A percentile compares a stretch with the other conserved stretches of the same genome.
Conservation (phyloP, 2,113 vertebrate species). For the Promerops cafer region DNA sequence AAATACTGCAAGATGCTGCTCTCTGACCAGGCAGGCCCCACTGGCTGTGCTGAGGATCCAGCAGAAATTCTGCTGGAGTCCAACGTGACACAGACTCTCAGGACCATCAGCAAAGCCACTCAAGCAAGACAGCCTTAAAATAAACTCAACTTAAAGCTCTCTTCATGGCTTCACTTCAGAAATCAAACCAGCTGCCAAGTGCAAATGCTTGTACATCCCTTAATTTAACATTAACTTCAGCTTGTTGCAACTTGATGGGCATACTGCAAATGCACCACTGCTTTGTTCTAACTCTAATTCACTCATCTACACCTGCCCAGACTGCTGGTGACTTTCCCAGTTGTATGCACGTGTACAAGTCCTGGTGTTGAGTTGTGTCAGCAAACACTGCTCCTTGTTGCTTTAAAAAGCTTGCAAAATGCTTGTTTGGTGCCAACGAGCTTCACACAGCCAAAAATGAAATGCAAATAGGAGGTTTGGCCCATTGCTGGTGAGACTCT, state of each 20-base stretch:
- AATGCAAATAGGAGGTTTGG: constrained; percentile 54
- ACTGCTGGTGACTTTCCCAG: constrained; percentile 32
- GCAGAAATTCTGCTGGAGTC: neutral
- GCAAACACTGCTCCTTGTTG: neutral
- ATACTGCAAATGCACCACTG: neutral
- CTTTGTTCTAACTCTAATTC: constrained; percentile 35
- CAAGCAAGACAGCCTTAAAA: neutral
- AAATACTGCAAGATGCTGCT: neutral
- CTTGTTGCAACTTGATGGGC: constrained; percentile 53
- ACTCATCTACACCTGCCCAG: constrained; percentile 32
- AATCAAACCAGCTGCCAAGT: neutral
- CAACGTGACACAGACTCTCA: neutral
- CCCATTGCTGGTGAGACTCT: constrained; percentile 19
- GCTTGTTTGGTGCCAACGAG: constrained; percentile 15
- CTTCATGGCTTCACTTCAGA: neutral
- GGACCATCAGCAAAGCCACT: neutral
- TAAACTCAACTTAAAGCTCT: neutral
- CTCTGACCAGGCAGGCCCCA: neutral
- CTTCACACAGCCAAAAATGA: constrained; percentile 26
- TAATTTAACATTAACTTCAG: neutral
- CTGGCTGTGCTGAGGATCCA: neutral
- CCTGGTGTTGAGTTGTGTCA: constrained; percentile 3
- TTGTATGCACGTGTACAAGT: neutral
- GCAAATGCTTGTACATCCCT: neutral
- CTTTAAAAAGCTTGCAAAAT: constrained; percentile 53